phyloP scores from a whole-genome alignment of 2,797 vertebrate species.

The Trichosurus vulpecula region DNA sequence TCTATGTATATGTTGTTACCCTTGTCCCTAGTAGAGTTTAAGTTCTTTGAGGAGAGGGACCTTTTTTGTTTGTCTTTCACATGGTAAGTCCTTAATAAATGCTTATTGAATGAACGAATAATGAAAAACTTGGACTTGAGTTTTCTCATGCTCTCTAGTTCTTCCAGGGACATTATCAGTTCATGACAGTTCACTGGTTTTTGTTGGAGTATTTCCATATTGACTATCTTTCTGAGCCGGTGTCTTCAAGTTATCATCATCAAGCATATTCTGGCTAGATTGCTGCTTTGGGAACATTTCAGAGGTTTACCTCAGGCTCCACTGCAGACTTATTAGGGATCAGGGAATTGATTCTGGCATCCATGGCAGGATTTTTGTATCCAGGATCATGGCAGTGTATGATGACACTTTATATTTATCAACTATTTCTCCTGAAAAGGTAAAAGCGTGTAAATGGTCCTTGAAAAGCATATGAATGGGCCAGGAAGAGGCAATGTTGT shows the following conservation, averaged over 20 bases:
- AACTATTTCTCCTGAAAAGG: not conserved
- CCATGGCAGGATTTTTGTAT: not conserved
- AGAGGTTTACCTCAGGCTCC: not conserved
- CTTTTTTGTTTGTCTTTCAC: not conserved
- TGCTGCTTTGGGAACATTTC: not conserved
- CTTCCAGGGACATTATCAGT: not conserved
- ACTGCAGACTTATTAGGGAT: constrained; percentile 6
- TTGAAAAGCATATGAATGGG: too few relatives aligned
- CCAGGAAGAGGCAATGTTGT: not conserved
- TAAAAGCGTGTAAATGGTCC: not conserved
- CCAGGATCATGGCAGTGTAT: not conserved
- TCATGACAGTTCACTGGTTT: not conserved
- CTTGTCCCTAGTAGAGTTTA: not conserved
- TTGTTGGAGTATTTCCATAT: not conserved
- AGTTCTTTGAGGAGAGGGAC: not conserved
- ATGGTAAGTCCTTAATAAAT: not conserved
- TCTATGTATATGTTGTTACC: not conserved
- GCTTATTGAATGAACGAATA: not conserved
- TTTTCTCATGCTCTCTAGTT: not conserved
- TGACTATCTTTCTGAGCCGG: not conserved
- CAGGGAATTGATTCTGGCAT: not conserved
- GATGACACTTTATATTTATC: not conserved
- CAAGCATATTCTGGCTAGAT: not conserved
- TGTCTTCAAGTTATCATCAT: not conserved
- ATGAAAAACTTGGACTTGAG: constrained; percentile 25